Base-by-base conservation (phyloP, 2,888 invertebrate genomes). In the Alentia gelatinosa region DNA sequence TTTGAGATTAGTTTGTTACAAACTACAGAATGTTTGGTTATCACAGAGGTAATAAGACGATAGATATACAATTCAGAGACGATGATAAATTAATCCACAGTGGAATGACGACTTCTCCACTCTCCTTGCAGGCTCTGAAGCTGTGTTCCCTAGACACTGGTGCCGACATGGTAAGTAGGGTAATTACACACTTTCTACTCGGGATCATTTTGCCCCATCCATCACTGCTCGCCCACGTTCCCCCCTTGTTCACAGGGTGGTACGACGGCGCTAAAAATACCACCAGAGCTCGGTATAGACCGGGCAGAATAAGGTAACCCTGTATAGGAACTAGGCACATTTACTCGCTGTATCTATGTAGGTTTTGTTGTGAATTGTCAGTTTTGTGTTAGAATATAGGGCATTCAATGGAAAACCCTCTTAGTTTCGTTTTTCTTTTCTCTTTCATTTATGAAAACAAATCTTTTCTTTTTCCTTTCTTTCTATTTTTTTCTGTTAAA, bases 141-240 rank as follows among this genome's bases (percentile, higher is more conserved):
- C 97, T 99, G 92, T 99, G 99, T 96, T 98, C 99, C 79, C 98
- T 99, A 92, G 99, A 99, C 92, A 95, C 95, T 96, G 98, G 98
- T 92, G 98, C 98, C 94, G 98, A 99, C 97, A 97, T 98, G 97
- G 99, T 99, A 97, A 97, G 98, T 97, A 92, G 89, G 89, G 56
- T 86, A 86, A 86, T 86, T 86, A 86, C 26, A 26, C 26, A 42
- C 9, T 90, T 86, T 47, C 42, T 50, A 47, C 86, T 86, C 86
- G 15, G 47, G 47, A 40, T 47, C 50, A 42, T 26, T 47, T 47
- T 86, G 83, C 1, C 39, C 37, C 12, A 4, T 26, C 5, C 39
- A 30, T 30, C 23, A 68, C 3, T 19, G 33, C 3, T 30, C 12
- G 68, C 68, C 12, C 68, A 30, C n/a, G 79, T 79, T 37, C 35